Evolutionary conservation across 2,797 vertebrate genomes (phyloP).

Genomic region (Sardinella longiceps): DNA sequence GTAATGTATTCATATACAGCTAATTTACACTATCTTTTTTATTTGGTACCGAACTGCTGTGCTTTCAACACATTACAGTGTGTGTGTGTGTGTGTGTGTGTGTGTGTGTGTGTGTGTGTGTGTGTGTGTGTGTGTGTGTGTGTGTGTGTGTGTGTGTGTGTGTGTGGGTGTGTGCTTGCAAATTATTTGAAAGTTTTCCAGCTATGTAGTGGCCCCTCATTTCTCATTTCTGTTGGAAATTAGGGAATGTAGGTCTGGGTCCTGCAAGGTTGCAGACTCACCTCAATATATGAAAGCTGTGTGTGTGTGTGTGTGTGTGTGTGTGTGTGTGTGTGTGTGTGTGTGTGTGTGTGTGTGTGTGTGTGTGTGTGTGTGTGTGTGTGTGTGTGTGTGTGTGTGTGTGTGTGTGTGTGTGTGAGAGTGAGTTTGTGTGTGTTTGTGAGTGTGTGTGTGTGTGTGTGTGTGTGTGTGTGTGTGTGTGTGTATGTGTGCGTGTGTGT

Average conservation of each 20-base stretch:
- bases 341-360: constrained; percentile 14
- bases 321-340: background rate
- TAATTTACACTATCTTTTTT: background rate
- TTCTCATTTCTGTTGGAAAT: background rate
- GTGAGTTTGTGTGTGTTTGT: too few species aligned
- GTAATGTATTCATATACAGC: background rate
- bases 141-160: background rate
- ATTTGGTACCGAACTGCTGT: background rate
- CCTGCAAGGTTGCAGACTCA: background rate
- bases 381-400: constrained; percentile 11
- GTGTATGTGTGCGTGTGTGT: background rate
- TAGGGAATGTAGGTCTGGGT: background rate
- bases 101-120: background rate
- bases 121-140: constrained; percentile 5
- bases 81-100: background rate
- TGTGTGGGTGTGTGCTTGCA: too few species aligned
- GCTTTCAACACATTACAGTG: background rate
- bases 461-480: constrained; percentile 10
- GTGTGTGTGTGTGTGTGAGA: background rate
- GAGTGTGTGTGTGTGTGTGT: background rate
- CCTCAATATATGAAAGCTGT: background rate
- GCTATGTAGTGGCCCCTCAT: background rate
- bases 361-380: background rate
- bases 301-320: constrained; percentile 1
- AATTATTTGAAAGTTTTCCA: background rate